These are phyloP conservation scores for Homalodisca vitripennis DNA, from an alignment of 1,140 invertebrate genomes.

Conservation along the genomic window DNA sequence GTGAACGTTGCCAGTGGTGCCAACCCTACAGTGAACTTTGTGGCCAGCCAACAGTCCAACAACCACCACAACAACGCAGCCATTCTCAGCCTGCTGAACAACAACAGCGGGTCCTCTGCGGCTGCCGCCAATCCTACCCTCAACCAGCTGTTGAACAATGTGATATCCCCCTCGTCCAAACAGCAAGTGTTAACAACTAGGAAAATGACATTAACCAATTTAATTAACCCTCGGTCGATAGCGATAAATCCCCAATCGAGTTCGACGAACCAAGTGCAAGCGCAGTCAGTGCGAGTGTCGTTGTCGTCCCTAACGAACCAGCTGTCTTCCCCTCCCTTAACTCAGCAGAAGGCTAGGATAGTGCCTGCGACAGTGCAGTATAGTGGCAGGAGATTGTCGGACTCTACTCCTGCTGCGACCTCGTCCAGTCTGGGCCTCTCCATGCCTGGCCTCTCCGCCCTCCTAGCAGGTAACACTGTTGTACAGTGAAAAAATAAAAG, in stretches of 20 bases:
- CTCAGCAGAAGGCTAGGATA: no score
- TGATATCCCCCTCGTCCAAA: background rate
- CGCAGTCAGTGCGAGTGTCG: conserved; percentile 37
- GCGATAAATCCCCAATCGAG: conserved; percentile 41
- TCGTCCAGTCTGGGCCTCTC: conserved; percentile 52
- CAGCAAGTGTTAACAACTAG: conserved; percentile 28
- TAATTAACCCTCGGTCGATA: conserved; percentile 32
- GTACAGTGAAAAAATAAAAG: no score
- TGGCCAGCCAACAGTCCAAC: background rate
- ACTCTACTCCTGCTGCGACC: background rate
- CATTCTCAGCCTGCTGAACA: conserved; percentile 71
- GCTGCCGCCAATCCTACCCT: conserved; percentile 48
- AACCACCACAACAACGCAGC: conserved; percentile 53
- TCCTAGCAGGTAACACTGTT: conserved; percentile 50
- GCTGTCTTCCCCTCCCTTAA: conserved; percentile 31
- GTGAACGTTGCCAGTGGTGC: conserved; percentile 52
- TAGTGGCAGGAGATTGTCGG: background rate
- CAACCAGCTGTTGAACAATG: conserved; percentile 34
- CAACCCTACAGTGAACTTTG: conserved; percentile 51
- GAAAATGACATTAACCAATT: conserved; percentile 37
- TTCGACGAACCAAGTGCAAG: conserved; percentile 45
- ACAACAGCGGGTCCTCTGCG: conserved; percentile 52
- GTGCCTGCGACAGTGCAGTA: conserved; percentile 9
- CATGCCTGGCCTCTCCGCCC: conserved; percentile 54
- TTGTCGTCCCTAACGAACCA: conserved; percentile 31